phyloP scores from a whole-genome alignment of 2,888 invertebrate species.

The Hemistola chrysoprasaria region DNA sequence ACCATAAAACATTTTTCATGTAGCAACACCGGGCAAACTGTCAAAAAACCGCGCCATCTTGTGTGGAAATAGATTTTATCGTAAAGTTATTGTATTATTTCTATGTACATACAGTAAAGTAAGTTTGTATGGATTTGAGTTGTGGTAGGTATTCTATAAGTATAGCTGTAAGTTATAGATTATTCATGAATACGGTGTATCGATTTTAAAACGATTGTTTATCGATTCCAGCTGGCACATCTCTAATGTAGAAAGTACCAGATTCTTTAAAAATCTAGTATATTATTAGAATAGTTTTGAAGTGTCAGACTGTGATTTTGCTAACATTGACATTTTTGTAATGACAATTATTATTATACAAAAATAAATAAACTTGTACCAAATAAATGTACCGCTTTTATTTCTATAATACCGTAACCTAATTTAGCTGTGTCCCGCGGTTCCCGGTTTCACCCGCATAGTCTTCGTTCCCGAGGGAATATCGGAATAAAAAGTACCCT shows the following conservation, averaged over 20 bases:
- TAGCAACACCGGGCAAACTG: slow-evolving; percentile 2
- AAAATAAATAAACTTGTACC: slow-evolving; percentile 76
- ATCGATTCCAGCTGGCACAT: slow-evolving; percentile 23
- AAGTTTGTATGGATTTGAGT: slow-evolving; percentile 35
- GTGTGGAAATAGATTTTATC: slow-evolving; percentile 25
- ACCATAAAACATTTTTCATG: slow-evolving; percentile 3
- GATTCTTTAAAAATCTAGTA: slow-evolving; percentile 26
- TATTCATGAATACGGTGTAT: slow-evolving; percentile 33
- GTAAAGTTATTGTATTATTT: slow-evolving; percentile 37
- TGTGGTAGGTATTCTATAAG: slow-evolving; percentile 35
- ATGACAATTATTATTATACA: slow-evolving; percentile 80
- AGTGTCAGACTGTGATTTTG: slow-evolving; percentile 81
- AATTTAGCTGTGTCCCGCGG: too few relatives aligned
- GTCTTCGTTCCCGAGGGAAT: too few relatives aligned
- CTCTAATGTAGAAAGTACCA: slow-evolving; percentile 10
- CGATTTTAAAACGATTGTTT: slow-evolving; percentile 12
- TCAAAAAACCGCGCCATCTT: slow-evolving; percentile 42
- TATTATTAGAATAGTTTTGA: slow-evolving; percentile 37
- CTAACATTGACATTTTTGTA: slow-evolving; percentile 82
- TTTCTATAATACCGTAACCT: neutral
- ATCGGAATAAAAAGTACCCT: too few relatives aligned
- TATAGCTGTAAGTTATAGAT: slow-evolving; percentile 32
- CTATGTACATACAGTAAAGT: slow-evolving; percentile 45
- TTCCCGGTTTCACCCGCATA: too few relatives aligned
- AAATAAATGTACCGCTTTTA: slow-evolving; percentile 45